Conservation (phyloP, 1,140 invertebrate species). For the Pygmarrhopalites habei region DNA sequence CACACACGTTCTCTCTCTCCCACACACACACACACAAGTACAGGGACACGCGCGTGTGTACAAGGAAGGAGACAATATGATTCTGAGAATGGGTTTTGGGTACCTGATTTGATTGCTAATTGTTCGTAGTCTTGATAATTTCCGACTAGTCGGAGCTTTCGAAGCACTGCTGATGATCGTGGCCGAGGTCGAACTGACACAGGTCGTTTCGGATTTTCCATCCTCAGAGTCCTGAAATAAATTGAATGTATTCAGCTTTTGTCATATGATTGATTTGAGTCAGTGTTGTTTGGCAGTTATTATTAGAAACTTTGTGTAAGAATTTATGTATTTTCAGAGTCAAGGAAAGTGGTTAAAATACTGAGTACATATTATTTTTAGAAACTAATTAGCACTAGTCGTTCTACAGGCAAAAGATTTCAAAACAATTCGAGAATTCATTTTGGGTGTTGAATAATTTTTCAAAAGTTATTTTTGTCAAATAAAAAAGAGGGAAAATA, state of each 20-base stretch:
- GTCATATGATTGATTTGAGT: not conserved
- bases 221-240: not conserved
- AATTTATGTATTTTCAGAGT: not conserved
- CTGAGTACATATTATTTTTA: too few relatives aligned
- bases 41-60: too few relatives aligned
- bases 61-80: not conserved
- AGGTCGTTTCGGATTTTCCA: not conserved
- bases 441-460: too few relatives aligned
- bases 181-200: not conserved
- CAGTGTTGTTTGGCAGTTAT: too few relatives aligned
- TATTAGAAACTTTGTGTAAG: too few relatives aligned
- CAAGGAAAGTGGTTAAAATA: too few relatives aligned
- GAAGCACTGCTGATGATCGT: not conserved
- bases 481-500: too few relatives aligned
- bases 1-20: not conserved
- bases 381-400: too few relatives aligned
- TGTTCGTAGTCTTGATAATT: constrained; percentile 52
- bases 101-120: constrained; percentile 65
- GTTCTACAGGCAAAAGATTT: too few relatives aligned
- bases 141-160: not conserved
- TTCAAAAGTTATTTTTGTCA: too few relatives aligned
- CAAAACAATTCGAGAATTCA: too few relatives aligned
- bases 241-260: not conserved
- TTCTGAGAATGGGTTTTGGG: not conserved
- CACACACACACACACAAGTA: not conserved